Percentiles rank a stretch among this genome's conserved stretches.
phyloP scores from a whole-genome alignment of 1,140 invertebrate genomes.

The Prorops nasuta region DNA sequence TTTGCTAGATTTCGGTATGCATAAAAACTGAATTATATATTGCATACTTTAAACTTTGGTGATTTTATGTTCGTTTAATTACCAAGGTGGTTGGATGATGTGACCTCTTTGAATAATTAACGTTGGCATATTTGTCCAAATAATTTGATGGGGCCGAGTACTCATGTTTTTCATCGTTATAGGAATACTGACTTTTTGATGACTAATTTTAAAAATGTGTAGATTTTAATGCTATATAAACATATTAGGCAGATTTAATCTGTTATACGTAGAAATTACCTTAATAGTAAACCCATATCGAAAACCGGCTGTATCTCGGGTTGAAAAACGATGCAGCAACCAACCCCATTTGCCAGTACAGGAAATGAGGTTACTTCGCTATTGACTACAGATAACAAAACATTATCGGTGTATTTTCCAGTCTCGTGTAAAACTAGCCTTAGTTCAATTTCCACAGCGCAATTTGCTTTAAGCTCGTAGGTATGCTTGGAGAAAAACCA shows the following conservation, averaged over 20 bases:
- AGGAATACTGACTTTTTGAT: constrained; percentile 33
- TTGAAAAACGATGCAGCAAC: constrained; percentile 43
- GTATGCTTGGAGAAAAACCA: constrained; percentile 22
- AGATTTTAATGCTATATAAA: no score
- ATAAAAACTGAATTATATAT: no score
- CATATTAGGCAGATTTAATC: no score
- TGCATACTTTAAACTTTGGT: no score
- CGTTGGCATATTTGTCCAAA: constrained; percentile 34
- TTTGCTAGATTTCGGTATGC: not conserved
- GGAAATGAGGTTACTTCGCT: constrained; percentile 21
- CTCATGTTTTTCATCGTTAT: constrained; percentile 48
- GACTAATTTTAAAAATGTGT: no score
- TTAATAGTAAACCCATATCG: constrained; percentile 44
- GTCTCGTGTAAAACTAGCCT: constrained; percentile 36
- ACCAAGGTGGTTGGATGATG: constrained; percentile 1
- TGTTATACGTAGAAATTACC: constrained; percentile 22
- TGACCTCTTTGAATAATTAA: constrained; percentile 10
- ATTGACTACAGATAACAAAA: constrained; percentile 36
- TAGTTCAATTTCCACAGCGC: constrained; percentile 28
- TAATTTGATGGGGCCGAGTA: constrained; percentile 34
- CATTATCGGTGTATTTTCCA: constrained; percentile 37
- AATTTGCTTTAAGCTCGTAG: constrained; percentile 28
- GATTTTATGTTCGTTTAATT: no score
- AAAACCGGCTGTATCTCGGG: constrained; percentile 48
- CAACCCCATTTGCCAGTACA: constrained; percentile 42